phyloP scores from a whole-genome alignment of 2,113 vertebrate species.

The Cichladusa arquata region DNA sequence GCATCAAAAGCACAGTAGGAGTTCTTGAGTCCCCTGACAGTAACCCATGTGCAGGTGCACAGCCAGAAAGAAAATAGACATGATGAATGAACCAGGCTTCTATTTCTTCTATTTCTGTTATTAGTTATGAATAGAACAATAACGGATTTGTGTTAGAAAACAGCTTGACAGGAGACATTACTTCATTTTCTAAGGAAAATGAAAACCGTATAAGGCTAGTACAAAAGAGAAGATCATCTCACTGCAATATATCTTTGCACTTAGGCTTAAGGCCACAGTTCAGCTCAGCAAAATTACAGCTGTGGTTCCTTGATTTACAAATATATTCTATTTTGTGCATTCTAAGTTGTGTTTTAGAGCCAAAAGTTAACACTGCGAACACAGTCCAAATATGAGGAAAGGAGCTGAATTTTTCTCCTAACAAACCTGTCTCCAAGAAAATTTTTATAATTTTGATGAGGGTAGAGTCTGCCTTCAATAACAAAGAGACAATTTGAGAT shows the following conservation, averaged over 20 bases:
- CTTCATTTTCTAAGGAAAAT: background rate
- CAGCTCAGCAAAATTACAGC: background rate
- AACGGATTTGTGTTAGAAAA: background rate
- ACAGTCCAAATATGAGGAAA: background rate
- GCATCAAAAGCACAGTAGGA: background rate
- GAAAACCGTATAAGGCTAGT: background rate
- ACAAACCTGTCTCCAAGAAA: background rate
- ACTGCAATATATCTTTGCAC: background rate
- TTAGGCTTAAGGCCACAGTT: background rate
- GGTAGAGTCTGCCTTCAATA: background rate
- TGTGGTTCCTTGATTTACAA: background rate
- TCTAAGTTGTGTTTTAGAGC: background rate
- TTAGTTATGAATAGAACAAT: conserved; percentile 14
- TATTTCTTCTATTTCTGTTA: background rate
- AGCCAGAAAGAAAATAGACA: background rate
- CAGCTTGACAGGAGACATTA: background rate
- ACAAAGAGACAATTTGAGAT: background rate
- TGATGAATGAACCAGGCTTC: background rate
- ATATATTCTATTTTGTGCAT: background rate
- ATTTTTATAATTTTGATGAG: background rate
- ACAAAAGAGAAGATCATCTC: background rate
- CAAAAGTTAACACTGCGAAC: background rate
- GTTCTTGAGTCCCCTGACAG: background rate
- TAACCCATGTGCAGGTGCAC: background rate
- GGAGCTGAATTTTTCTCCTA: background rate